Evolutionary conservation across 1,140 invertebrate genomes (phyloP).

Genomic region (Heliconius congener): DNA sequence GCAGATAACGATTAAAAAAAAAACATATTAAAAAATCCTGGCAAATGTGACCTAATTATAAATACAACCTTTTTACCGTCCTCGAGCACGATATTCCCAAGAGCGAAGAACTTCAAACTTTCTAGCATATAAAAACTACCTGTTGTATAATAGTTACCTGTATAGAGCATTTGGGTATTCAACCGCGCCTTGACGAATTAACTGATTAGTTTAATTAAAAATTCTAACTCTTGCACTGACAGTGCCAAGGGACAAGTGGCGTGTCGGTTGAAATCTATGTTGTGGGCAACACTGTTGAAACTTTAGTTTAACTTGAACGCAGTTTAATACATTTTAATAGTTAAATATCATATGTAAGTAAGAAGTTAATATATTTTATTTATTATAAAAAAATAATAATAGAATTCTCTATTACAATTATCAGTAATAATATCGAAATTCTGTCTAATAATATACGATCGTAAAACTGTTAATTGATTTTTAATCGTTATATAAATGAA

Average conservation of each 20-base stretch:
- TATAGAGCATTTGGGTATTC: constrained; percentile 40
- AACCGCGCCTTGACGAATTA: constrained; percentile 67
- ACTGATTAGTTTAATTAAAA: constrained; percentile 79
- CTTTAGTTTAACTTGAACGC: constrained; percentile 21
- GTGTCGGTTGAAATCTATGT: constrained; percentile 65
- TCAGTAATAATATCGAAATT: too few relatives aligned
- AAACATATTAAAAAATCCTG: background rate
- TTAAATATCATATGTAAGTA: too few relatives aligned
- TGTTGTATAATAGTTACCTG: constrained; percentile 42
- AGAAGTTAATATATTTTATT: too few relatives aligned
- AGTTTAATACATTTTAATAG: background rate
- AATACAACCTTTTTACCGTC: constrained; percentile 32
- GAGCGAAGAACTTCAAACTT: constrained; percentile 37
- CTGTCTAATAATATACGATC: too few relatives aligned
- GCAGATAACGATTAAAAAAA: background rate
- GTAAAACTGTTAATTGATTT: too few relatives aligned
- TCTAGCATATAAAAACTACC: constrained; percentile 22
- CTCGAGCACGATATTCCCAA: constrained; percentile 28
- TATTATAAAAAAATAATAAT: too few relatives aligned
- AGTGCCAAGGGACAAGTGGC: constrained; percentile 56
- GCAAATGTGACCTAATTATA: constrained; percentile 32
- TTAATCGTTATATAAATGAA: too few relatives aligned
- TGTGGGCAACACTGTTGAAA: constrained; percentile 35
- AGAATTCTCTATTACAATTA: too few relatives aligned
- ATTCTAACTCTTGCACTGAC: constrained; percentile 69